These are phyloP conservation scores for Paracanthobrama guichenoti DNA, from an alignment of 2,113 vertebrate genomes.

Conservation along the genomic window DNA sequence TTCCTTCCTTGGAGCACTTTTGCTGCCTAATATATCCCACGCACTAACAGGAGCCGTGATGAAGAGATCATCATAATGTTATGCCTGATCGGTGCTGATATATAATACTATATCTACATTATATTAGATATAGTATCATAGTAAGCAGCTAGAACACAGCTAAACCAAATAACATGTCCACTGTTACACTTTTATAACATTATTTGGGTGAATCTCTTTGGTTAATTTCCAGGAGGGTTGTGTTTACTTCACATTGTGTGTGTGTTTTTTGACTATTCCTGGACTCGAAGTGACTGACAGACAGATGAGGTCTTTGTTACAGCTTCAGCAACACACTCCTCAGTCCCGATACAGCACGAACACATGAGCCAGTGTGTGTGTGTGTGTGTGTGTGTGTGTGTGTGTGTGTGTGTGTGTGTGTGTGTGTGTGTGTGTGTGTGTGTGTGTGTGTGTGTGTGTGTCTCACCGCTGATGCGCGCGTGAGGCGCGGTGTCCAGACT, in stretches of 20 bases:
- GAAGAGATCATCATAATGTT: no score
- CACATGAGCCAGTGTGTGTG: no score
- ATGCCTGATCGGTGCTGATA: no score
- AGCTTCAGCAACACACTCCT: no score
- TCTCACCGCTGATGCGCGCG: conserved; percentile 70
- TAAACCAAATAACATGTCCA: background rate
- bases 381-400: background rate
- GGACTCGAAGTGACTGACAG: background rate
- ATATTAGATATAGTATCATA: no score
- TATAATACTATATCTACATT: no score
- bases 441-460: background rate
- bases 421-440: background rate
- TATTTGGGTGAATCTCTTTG: background rate
- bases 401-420: background rate
- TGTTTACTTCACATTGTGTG: background rate
- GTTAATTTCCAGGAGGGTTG: background rate
- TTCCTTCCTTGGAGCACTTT: no score
- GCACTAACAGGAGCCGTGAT: no score
- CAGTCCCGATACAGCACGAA: background rate
- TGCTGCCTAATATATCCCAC: no score
- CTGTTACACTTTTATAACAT: background rate
- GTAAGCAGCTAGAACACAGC: background rate
- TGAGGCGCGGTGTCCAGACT: conserved; percentile 79
- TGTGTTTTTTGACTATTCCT: background rate
- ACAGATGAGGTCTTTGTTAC: background rate